These are phyloP conservation scores for Motacilla tschutschensis DNA, from an alignment of 2,113 vertebrate genomes.

Conservation along the genomic window DNA sequence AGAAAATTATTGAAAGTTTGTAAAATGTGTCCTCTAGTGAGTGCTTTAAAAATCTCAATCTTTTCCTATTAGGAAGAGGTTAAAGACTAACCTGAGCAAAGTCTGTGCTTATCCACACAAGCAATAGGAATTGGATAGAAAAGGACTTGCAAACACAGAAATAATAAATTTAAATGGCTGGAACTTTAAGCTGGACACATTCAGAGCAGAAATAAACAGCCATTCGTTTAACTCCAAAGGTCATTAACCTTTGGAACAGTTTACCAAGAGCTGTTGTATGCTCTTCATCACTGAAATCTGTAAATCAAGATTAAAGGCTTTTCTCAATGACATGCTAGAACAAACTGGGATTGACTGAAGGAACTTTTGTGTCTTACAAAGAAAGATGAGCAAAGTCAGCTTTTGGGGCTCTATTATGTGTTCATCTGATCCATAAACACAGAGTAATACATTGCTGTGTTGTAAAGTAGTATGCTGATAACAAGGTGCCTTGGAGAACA, in stretches of 20 bases:
- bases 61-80: neutral
- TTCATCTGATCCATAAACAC: slow-evolving; percentile 3
- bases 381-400: slow-evolving; percentile 11
- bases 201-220: slow-evolving; percentile 43
- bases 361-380: neutral
- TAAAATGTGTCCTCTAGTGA: neutral
- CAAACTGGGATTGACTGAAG: slow-evolving; percentile 20
- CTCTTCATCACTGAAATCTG: slow-evolving; percentile 22
- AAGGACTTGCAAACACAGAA: slow-evolving; percentile 16
- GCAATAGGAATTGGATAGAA: neutral
- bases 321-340: slow-evolving; percentile 9
- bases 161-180: slow-evolving; percentile 34
- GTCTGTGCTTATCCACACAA: slow-evolving; percentile 9
- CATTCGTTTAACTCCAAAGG: slow-evolving; percentile 59
- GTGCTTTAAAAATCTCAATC: neutral
- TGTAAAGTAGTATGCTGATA: slow-evolving; percentile 7
- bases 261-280: slow-evolving; percentile 15
- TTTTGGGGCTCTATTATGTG: neutral
- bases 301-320: slow-evolving; percentile 51
- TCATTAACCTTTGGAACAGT: slow-evolving; percentile 54
- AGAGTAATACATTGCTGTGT: neutral
- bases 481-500: neutral
- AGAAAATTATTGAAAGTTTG: neutral
- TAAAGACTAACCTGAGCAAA: slow-evolving; percentile 18
- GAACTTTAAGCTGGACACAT: slow-evolving; percentile 45